A percentile compares a stretch with the other conserved stretches of the same genome.
These are phyloP conservation scores for Nebria ingens DNA, from an alignment of 1,140 invertebrate species.

Conservation along the genomic window DNA sequence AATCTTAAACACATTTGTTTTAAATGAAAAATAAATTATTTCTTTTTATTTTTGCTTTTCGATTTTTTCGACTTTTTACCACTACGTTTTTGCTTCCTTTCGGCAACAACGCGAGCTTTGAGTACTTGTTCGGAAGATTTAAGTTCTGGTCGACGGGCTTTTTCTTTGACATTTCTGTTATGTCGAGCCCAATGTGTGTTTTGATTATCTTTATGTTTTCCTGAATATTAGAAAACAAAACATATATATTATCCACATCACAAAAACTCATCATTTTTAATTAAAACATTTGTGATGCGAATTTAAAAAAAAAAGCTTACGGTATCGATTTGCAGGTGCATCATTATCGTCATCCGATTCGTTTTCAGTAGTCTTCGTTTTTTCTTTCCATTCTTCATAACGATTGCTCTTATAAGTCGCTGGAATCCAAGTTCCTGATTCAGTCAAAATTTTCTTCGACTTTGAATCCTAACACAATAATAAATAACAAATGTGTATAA, in stretches of 20 bases:
- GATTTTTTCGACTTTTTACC: constrained; percentile 23
- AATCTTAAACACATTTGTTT: too few species aligned
- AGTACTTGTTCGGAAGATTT: constrained; percentile 59
- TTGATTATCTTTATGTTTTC: constrained; percentile 23
- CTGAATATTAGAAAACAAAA: background rate
- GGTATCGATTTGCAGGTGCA: too few species aligned
- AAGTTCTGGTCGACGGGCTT: constrained; percentile 43
- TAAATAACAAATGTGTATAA: background rate
- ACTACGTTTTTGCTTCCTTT: constrained; percentile 36
- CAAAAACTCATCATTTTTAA: background rate
- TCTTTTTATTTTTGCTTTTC: background rate
- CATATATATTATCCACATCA: too few species aligned
- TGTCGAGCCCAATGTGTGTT: constrained; percentile 49
- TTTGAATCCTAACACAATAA: constrained; percentile 46
- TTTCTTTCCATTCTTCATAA: constrained; percentile 81
- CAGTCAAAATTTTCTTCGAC: constrained; percentile 79
- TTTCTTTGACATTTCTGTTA: constrained; percentile 46
- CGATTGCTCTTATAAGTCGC: constrained; percentile 86
- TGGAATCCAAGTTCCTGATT: constrained; percentile 88
- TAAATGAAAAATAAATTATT: background rate
- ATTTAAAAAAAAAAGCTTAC: too few species aligned
- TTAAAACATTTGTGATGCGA: background rate
- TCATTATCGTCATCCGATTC: constrained; percentile 49
- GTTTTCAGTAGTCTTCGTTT: constrained; percentile 57
- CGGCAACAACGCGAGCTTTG: constrained; percentile 48